phyloP scores from a whole-genome alignment of 2,113 vertebrate species.

The Ginglymostoma cirratum region DNA sequence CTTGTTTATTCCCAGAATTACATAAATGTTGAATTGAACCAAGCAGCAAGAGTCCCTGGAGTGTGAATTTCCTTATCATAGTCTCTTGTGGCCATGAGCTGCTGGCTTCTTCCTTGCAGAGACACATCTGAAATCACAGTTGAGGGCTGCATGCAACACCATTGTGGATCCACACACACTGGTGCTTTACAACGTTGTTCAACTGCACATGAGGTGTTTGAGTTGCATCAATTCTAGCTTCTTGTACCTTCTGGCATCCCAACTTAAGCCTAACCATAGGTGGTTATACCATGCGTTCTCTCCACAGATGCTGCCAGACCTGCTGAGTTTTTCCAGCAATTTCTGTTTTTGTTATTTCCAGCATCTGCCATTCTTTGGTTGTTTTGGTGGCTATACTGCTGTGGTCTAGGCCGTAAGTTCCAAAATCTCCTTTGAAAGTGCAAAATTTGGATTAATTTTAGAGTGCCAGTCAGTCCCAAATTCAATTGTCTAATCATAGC shows the following conservation, averaged over 20 bases:
- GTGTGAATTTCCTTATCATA: neutral
- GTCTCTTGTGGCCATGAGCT: neutral
- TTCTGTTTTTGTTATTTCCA: no score
- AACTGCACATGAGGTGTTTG: neutral
- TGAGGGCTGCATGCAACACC: neutral
- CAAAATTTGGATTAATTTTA: no score
- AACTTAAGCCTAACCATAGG: neutral
- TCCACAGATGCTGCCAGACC: no score
- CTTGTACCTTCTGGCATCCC: neutral
- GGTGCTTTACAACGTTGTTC: neutral
- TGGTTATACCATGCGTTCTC: neutral
- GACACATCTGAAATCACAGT: neutral
- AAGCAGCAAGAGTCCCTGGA: neutral
- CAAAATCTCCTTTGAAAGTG: no score
- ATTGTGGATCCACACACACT: neutral
- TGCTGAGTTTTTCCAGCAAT: no score
- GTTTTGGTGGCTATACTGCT: no score
- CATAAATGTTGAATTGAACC: neutral
- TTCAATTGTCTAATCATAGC: neutral
- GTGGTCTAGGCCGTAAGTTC: no score
- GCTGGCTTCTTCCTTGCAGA: neutral
- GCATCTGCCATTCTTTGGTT: no score
- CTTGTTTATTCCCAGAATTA: neutral
- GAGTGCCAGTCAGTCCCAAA: neutral
- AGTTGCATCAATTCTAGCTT: neutral